Conservation (phyloP, 2,888 invertebrate genomes). For the Euclidia mi region DNA sequence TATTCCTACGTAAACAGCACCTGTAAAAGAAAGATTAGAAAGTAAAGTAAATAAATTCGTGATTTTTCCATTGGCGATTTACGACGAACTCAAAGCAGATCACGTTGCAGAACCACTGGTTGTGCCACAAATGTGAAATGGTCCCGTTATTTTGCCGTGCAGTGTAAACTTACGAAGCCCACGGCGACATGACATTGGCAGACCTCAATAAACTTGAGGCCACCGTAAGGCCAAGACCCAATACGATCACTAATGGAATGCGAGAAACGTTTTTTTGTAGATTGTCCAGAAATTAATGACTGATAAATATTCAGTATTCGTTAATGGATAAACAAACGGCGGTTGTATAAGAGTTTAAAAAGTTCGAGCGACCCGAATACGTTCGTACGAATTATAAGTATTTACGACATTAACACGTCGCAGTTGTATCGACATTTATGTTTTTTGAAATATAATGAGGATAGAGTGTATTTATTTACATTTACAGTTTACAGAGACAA, state of each 20-base stretch:
- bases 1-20: neutral
- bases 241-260: conserved; percentile 43
- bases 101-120: conserved; percentile 33
- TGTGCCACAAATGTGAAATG: conserved; percentile 20
- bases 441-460: neutral
- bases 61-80: conserved; percentile 20
- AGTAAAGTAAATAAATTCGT: conserved; percentile 12
- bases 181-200: conserved; percentile 52
- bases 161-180: conserved; percentile 19
- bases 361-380: conserved; percentile 30
- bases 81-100: conserved; percentile 9
- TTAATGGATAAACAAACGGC: conserved; percentile 34
- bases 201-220: conserved; percentile 39
- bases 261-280: conserved; percentile 44
- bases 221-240: conserved; percentile 9
- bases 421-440: neutral
- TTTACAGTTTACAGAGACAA: too few species aligned
- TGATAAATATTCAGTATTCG: conserved; percentile 53
- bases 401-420: conserved; percentile 16
- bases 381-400: conserved; percentile 25
- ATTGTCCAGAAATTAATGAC: conserved; percentile 50
- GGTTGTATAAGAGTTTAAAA: conserved; percentile 31
- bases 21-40: neutral
- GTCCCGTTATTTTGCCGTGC: conserved; percentile 48
- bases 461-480: too few species aligned